Evolutionary conservation across 2,113 vertebrate species (phyloP), one percentile per base, ranked within the genome.

Genomic region (Uria lomvia): DNA sequence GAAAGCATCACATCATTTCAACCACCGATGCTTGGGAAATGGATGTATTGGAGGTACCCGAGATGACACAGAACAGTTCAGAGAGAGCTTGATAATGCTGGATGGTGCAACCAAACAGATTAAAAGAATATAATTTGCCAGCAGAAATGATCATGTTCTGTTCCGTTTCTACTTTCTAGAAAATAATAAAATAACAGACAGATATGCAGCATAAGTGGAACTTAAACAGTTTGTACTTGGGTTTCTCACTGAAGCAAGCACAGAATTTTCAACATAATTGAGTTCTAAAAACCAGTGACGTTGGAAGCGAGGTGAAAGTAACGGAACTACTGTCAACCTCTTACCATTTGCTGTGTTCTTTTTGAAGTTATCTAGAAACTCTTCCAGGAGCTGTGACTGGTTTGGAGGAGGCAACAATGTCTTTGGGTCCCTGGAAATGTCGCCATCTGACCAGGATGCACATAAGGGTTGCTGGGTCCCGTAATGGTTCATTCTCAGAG

Each of bases 271-370:
- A 88, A 82, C 5, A 23, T 73, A 62, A 87, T 4, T 30, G 27
- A 90, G 53, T 87, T 89, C 89, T 72, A 27, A 66, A 80, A 92
- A 92, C 6, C 9, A 81, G 34, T 2, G 21, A 55, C 29, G 74
- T 38, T 27, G 7, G 6, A 82, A 78, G 36, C 26, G 27, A 74
- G 13, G 34, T 53, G 32, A 50, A 77, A 85, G 59, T 59, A 34
- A 82, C 36, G 21, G 19, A 86, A 76, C 38, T 43, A 52, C 13
- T 79, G 36, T 22, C 22, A 45, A 26, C n/a, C 43, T 47, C 97
- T 98, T 90, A 99, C 99, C 99, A 95, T 98, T 98, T 62, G 98
- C 97, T 20, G 98, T 97, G 81, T 97, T 99, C 96, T 99, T 98
- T 85, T 95, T 97, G 36, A 99, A 98, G 90, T 97, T 98, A 96